Conservation (phyloP, 2,113 vertebrate genomes). For the Microcebus lehilahytsara region DNA sequence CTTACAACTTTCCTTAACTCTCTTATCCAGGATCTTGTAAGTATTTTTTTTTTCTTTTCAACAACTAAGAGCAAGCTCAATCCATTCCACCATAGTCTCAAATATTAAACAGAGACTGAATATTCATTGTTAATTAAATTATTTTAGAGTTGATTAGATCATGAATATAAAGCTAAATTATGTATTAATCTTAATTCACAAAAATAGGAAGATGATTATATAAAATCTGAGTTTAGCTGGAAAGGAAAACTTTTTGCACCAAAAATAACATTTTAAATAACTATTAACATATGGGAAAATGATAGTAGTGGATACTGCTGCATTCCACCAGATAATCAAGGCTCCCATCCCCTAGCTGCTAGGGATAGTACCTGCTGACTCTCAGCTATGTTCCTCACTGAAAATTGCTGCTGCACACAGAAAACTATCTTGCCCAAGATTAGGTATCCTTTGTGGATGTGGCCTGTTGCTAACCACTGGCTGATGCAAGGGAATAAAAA, state of each 20-base stretch:
- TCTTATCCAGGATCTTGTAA: not conserved
- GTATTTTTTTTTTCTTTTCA: not conserved
- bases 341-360: not conserved
- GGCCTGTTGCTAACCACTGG: not conserved
- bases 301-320: not conserved
- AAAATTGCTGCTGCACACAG: no score
- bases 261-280: not conserved
- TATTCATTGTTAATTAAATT: not conserved
- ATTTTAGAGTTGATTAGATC: not conserved
- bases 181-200: not conserved
- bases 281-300: not conserved
- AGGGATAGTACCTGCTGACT: not conserved
- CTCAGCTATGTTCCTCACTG: no score
- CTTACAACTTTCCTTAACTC: no score
- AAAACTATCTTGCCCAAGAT: not conserved
- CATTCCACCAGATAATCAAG: not conserved
- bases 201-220: not conserved
- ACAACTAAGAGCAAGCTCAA: rapidly evolving
- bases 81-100: not conserved
- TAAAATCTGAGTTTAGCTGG: not conserved
- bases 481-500: not conserved
- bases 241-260: not conserved
- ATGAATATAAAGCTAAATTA: not conserved
- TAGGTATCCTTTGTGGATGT: no score
- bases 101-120: not conserved